Percentiles rank a stretch among this genome's conserved stretches.
Conservation (phyloP, 2,113 vertebrate genomes). For the Amblyornis subalaris region DNA sequence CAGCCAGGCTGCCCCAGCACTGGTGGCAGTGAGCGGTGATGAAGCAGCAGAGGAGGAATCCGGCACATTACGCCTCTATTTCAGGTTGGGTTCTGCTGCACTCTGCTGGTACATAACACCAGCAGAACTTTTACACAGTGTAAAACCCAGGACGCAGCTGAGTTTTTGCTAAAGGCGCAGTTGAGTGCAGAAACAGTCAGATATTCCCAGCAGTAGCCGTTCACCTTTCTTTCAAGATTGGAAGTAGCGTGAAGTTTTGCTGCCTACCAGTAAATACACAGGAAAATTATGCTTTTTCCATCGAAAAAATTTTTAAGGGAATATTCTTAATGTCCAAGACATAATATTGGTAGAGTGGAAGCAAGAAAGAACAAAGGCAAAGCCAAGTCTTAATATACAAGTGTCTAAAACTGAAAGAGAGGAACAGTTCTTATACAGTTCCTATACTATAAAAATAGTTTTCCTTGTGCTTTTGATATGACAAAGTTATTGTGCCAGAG, state of each 20-base stretch:
- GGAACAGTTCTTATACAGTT: not conserved
- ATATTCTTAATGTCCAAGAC: not conserved
- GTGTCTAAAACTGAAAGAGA: not conserved
- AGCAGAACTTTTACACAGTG: not conserved
- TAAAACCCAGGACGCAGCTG: not conserved
- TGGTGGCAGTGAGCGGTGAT: not conserved
- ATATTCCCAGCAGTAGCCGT: not conserved
- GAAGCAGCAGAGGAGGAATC: not conserved
- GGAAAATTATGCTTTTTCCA: not conserved
- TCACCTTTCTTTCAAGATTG: not conserved
- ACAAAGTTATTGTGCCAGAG: not conserved
- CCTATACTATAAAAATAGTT: not conserved
- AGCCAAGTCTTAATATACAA: not conserved
- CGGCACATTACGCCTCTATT: not conserved
- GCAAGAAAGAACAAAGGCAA: not conserved
- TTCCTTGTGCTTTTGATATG: not conserved
- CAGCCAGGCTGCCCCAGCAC: not conserved
- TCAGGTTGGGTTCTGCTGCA: slow-evolving; percentile 41
- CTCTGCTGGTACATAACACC: slow-evolving; percentile 30
- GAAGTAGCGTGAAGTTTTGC: not conserved
- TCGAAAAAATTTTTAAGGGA: not conserved
- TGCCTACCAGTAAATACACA: not conserved
- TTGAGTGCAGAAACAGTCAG: not conserved
- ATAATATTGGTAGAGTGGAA: not conserved
- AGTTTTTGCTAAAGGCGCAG: not conserved